Conservation (phyloP, 1,140 invertebrate species). For the Drosophila bocki region DNA sequence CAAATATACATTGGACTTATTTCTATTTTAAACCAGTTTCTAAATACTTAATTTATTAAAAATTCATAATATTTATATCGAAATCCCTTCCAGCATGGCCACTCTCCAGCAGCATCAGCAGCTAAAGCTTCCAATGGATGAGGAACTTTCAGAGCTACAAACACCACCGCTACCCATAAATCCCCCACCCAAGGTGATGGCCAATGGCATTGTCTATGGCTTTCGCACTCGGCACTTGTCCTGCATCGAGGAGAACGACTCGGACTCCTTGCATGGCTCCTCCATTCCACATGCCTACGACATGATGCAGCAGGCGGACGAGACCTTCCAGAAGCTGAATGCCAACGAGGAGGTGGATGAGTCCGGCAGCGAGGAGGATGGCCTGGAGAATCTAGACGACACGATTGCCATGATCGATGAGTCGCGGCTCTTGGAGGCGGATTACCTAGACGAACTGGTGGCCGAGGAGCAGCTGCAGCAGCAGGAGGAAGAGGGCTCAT, state of each 20-base stretch:
- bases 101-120: slow-evolving; percentile 55
- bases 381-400: slow-evolving; percentile 30
- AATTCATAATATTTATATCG: not conserved
- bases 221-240: slow-evolving; percentile 82
- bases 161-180: slow-evolving; percentile 68
- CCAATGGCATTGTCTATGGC: slow-evolving; percentile 75
- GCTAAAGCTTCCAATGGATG: slow-evolving; percentile 26
- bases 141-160: slow-evolving; percentile 39
- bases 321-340: slow-evolving; percentile 73
- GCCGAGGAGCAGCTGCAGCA: slow-evolving; percentile 50
- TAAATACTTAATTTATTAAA: not conserved
- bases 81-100: slow-evolving; percentile 46
- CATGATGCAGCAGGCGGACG: slow-evolving; percentile 80
- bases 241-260: slow-evolving; percentile 84
- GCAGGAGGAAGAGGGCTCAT: slow-evolving; percentile 29
- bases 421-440: slow-evolving; percentile 68
- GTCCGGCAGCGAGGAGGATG: slow-evolving; percentile 44
- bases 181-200: slow-evolving; percentile 52
- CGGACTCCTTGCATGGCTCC: slow-evolving; percentile 77
- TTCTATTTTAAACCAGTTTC: not conserved
- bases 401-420: slow-evolving; percentile 81
- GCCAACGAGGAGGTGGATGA: slow-evolving; percentile 50
- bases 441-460: slow-evolving; percentile 79
- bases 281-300: slow-evolving; percentile 76
- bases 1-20: not conserved